Evolutionary conservation across 92 coral and sea anemone genomes (phyloP), one percentile per base, ranked within the genome.

Genomic region (Umimayanthus chanpuru): DNA sequence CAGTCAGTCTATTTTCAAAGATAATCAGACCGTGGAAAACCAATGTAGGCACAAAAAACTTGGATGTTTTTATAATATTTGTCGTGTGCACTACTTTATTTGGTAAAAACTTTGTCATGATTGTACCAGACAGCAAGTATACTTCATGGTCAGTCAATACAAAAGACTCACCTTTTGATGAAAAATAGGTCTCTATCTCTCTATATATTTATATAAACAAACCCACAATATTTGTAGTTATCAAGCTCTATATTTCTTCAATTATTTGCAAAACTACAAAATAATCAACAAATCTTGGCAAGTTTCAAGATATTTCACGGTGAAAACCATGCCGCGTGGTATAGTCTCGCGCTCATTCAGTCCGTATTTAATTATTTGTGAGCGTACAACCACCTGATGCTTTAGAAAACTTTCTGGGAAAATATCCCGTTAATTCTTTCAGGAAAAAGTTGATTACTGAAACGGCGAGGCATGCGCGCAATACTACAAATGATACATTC

Each of bases 401-500:
- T 61, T 61, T 61, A 61, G 9, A 61, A 61, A 5, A 4, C 26
- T 18, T 61, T 61, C 68, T 61, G 68, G 68, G 9, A 61, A 61
- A 21, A 61, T 21, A 0, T 20, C 68, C 68, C 14, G 1, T 2
- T 21, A 61, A 61, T 61, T 4, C 6, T 61, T 20, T 61, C 25
- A 61, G 68, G 21, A 61, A 61, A 61, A 61, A 18, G 36, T 32
- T 32, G 36, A 32, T 4, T 61, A 14, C 1, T 61, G 21, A 61
- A 61, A 61, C 0, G 76, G 20, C 15, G 14, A 75, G 25, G 80
- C 53, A 38, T 75, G 47, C 53, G 50, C 40, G 25, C 80, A 75
- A 75, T 75, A 41, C 80, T 21, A 40, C 47, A 75, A 76, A 76
- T 20, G 80, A 38, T 21, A 76, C 28, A 76, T 76, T 29, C 40